A percentile compares a stretch with the other conserved stretches of the same genome.
phyloP scores from a whole-genome alignment of 2,113 vertebrate genomes.

The Syngnathus typhle region DNA sequence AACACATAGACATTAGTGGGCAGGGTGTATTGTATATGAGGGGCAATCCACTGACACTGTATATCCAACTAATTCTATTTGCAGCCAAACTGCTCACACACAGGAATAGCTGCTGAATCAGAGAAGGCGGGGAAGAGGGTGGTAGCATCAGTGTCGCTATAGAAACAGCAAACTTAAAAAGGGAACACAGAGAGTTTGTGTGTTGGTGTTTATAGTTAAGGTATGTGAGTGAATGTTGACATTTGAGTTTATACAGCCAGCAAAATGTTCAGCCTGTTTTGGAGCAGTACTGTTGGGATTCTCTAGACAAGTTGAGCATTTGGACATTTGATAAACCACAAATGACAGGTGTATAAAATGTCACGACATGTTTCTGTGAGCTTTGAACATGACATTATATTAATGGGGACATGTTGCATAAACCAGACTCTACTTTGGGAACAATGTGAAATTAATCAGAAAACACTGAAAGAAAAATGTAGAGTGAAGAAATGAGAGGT shows the following conservation, averaged over 20 bases:
- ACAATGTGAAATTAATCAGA: constrained; percentile 30
- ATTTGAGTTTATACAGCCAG: constrained; percentile 1
- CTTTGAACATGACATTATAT: constrained; percentile 23
- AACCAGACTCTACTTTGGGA: constrained; percentile 24
- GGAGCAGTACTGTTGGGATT: not conserved
- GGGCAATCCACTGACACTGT: constrained; percentile 33
- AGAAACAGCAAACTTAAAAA: not conserved
- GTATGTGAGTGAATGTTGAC: not conserved
- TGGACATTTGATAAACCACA: not conserved
- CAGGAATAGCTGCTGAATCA: constrained; percentile 51
- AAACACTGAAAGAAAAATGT: constrained; percentile 9
- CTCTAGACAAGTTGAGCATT: too few species aligned
- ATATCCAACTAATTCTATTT: constrained; percentile 53
- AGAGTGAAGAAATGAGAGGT: constrained; percentile 11
- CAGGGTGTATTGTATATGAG: constrained; percentile 5
- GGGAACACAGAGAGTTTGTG: constrained; percentile 1
- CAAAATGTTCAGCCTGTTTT: not conserved
- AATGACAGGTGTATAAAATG: constrained; percentile 35
- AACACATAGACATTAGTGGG: constrained; percentile 1
- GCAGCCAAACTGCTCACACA: constrained; percentile 46
- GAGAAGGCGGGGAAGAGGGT: constrained; percentile 11
- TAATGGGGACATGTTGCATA: constrained; percentile 32
- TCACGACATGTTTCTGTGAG: constrained; percentile 11
- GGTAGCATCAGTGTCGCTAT: constrained; percentile 8
- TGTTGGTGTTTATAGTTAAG: not conserved